These are phyloP conservation scores for Lysandra bellargus DNA, from an alignment of 2,888 invertebrate genomes.

Conservation along the genomic window DNA sequence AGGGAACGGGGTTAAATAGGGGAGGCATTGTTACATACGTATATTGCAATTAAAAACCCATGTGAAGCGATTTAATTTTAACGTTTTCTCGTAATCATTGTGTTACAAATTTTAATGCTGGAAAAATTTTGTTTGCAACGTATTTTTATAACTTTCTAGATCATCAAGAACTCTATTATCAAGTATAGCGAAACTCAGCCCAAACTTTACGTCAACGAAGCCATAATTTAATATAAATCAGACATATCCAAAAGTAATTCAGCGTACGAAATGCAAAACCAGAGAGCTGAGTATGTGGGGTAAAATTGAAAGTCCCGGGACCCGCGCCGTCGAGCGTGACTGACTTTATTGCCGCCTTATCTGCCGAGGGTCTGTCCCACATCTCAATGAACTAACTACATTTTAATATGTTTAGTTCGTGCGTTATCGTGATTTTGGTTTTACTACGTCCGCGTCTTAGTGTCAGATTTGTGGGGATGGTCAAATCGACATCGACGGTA, in stretches of 20 bases:
- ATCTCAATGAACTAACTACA: slow-evolving; percentile 28
- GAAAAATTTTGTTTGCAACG: neutral
- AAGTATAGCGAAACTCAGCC: neutral
- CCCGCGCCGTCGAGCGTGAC: slow-evolving; percentile 46
- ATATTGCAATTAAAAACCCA: slow-evolving; percentile 26
- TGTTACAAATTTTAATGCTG: neutral
- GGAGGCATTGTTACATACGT: slow-evolving; percentile 43
- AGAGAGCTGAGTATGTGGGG: slow-evolving; percentile 55
- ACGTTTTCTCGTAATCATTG: neutral
- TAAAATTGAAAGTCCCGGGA: slow-evolving; percentile 62
- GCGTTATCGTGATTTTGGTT: slow-evolving; percentile 7
- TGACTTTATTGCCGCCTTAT: slow-evolving; percentile 54
- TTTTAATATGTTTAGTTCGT: slow-evolving; percentile 24
- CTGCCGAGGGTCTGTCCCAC: slow-evolving; percentile 41
- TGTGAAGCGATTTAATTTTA: neutral
- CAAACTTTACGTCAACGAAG: neutral
- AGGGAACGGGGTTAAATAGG: slow-evolving; percentile 55
- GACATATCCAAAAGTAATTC: neutral
- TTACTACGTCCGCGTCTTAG: neutral
- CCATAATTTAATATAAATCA: slow-evolving; percentile 12
- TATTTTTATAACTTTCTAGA: no score
- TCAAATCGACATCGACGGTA: neutral
- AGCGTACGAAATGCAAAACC: slow-evolving; percentile 47
- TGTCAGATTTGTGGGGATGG: neutral
- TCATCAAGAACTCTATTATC: no score